A percentile compares a stretch with the other conserved stretches of the same genome.
Conservation (phyloP, 1,140 invertebrate genomes). For the Oreohelix idahoensis region DNA sequence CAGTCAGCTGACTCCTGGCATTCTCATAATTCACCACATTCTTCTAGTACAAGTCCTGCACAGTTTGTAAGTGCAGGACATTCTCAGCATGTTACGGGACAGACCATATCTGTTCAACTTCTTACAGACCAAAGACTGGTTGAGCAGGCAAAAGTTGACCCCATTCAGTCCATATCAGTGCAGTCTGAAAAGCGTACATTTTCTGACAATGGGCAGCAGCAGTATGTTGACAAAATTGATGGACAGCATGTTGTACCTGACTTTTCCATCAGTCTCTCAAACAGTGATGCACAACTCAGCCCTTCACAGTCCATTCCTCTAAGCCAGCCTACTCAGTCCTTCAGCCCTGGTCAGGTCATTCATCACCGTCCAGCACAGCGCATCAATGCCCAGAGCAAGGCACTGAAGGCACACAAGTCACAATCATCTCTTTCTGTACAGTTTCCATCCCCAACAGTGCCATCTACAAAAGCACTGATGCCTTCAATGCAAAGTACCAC, state of each 20-base stretch:
- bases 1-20: not conserved
- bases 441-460: not conserved
- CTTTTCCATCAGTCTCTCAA: not conserved
- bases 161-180: not conserved
- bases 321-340: not conserved
- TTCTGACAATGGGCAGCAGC: not conserved
- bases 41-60: not conserved
- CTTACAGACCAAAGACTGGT: not conserved
- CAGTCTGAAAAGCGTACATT: not conserved
- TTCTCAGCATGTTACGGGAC: not conserved
- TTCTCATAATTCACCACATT: not conserved
- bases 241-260: not conserved
- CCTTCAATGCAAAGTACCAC: slow-evolving; percentile 9
- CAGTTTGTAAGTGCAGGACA: not conserved
- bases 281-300: not conserved
- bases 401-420: not conserved
- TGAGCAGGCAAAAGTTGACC: not conserved
- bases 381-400: not conserved
- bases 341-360: slow-evolving; percentile 28
- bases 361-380: slow-evolving; percentile 18
- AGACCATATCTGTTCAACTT: not conserved
- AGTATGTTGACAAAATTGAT: not conserved
- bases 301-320: not conserved
- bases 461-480: not conserved
- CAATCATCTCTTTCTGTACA: not conserved